phyloP scores from a whole-genome alignment of 2,888 invertebrate species.

The Danaus chrysippus region DNA sequence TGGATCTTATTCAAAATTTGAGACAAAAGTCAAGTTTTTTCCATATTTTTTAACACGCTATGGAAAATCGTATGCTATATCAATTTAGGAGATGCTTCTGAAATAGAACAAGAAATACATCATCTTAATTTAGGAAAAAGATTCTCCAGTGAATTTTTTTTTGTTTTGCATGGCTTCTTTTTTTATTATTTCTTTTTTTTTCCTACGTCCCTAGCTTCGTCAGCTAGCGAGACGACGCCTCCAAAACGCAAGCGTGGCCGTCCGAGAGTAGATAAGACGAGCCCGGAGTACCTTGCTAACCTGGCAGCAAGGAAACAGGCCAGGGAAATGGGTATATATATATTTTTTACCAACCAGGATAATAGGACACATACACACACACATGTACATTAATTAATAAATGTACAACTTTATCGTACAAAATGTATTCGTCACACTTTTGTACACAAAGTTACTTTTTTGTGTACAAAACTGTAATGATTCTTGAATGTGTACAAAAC shows the following conservation, averaged over 20 bases:
- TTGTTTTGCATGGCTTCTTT: conserved; percentile 24
- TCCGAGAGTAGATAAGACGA: conserved; percentile 67
- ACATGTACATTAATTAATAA: not conserved
- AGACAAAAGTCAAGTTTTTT: too few relatives aligned
- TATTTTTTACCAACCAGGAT: not conserved
- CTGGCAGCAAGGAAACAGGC: conserved; percentile 67
- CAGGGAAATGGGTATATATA: conserved; percentile 54
- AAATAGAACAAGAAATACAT: too few relatives aligned
- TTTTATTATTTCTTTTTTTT: conserved; percentile 20
- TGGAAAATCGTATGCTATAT: too few relatives aligned
- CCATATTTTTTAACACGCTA: too few relatives aligned
- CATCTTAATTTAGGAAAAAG: too few relatives aligned
- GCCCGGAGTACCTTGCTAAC: conserved; percentile 67
- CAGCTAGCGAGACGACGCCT: conserved; percentile 46
- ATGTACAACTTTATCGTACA: not conserved
- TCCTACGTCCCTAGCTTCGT: conserved; percentile 36
- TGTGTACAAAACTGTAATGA: not conserved
- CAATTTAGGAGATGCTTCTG: too few relatives aligned
- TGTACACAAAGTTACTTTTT: not conserved
- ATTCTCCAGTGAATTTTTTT: conserved; percentile 4
- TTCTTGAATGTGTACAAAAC: too few relatives aligned
- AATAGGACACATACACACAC: not conserved
- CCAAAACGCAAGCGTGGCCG: conserved; percentile 59
- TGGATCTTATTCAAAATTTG: too few relatives aligned
- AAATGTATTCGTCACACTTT: not conserved